Evolutionary conservation across 2,113 vertebrate species (phyloP).

Genomic region (Bubalus kerabau): DNA sequence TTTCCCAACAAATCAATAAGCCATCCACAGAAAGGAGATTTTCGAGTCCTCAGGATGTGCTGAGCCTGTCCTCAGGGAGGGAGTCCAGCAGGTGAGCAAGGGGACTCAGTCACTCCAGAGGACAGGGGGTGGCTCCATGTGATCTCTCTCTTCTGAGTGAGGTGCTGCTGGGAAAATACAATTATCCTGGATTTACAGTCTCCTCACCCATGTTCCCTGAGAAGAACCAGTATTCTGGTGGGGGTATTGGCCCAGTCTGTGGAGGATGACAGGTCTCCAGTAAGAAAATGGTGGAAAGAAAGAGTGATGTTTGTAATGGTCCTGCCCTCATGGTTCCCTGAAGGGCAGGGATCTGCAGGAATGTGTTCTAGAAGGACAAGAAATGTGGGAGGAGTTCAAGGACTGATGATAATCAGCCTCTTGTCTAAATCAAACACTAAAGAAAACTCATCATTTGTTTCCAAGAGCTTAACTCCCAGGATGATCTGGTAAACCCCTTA

Average conservation of each 20-base stretch:
- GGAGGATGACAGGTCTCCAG: not conserved
- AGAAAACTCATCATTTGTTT: not conserved
- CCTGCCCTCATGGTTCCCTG: not conserved
- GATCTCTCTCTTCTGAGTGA: not conserved
- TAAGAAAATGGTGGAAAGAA: not conserved
- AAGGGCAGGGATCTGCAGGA: not conserved
- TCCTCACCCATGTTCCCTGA: not conserved
- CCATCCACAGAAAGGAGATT: not conserved
- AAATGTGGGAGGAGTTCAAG: not conserved
- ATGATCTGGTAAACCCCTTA: not conserved
- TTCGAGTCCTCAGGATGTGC: not conserved
- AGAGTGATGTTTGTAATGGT: not conserved
- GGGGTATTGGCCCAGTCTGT: not conserved
- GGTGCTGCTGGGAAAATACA: not conserved
- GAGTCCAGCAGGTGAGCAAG: not conserved
- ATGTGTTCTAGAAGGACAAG: not conserved
- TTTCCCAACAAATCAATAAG: not conserved
- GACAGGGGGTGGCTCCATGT: not conserved
- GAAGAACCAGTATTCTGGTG: not conserved
- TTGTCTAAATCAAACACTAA: not conserved
- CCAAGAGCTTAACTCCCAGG: not conserved
- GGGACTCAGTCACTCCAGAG: not conserved
- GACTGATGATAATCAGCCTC: not conserved
- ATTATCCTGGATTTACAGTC: not conserved
- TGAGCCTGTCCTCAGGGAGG: not conserved